Evolutionary conservation across 2,888 invertebrate species (phyloP), one percentile per base, ranked within the genome.

Genomic region (Chironomus riparius): DNA sequence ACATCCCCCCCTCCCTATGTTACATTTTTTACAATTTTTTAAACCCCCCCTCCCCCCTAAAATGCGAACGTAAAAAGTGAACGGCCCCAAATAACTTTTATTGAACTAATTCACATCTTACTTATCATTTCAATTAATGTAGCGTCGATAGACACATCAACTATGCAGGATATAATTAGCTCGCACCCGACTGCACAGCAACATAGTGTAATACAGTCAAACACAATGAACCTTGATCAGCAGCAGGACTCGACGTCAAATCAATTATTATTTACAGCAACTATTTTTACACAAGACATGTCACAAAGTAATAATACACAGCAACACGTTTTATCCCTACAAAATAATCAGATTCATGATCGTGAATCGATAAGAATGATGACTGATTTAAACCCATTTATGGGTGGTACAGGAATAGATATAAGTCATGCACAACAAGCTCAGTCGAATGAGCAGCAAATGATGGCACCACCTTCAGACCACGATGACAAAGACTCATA

Each of bases 141-240:
- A 76, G 69, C 48, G 5, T 76, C 76, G 15, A 76, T 76, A 62
- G 76, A 76, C 69, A 50, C 74, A 72, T 62, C 72, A 7, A 62
- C 28, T n/a, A 76, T 76, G 76, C 76, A 76, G 61, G 76, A 48
- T n/a, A 71, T 71, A 38, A 68, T 76, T 24, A 47, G 12, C 7
- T 10, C 68, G n/a, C 48, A 48, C n/a, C 6, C 47, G 4, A 3
- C 56, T 7, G 65, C 47, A 38, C 74, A 74, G 22, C 74, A 74
- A 74, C 38, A 38, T 38, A 68, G 68, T 48, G 74, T 74, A 4
- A 74, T 74, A n/a, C 74, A 74, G 15, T 10, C 69, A 56, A 5
- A 38, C n/a, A 28, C 38, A 28, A 69, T 76, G 76, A 76, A 68
- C 38, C 12, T 76, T 7, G 38, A 75, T n/a, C 76, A 75, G 50